Evolutionary conservation across 2,113 vertebrate species (phyloP).

Genomic region (Calcarius ornatus): DNA sequence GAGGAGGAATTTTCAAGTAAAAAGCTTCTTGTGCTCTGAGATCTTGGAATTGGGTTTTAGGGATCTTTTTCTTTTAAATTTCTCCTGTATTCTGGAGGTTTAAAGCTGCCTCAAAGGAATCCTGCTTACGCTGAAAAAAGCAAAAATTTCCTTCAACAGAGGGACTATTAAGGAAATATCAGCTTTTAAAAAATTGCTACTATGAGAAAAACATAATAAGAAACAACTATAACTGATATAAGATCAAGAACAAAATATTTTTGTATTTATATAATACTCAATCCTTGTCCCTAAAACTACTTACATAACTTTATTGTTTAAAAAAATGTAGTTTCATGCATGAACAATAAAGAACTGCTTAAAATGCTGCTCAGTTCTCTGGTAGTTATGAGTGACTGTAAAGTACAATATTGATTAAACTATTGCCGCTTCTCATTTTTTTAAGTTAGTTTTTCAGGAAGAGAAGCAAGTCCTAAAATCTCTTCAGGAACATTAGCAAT

Average conservation of each 20-base stretch:
- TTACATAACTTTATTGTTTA: not conserved
- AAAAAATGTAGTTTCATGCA: not conserved
- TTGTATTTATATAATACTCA: not conserved
- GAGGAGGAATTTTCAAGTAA: not conserved
- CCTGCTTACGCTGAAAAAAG: not conserved
- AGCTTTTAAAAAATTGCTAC: not conserved
- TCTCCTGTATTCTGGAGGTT: not conserved
- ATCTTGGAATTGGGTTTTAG: not conserved
- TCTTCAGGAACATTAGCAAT: not conserved
- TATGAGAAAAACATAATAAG: not conserved
- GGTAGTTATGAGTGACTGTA: not conserved
- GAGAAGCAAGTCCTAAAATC: not conserved
- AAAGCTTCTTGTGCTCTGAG: not conserved
- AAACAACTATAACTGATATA: not conserved
- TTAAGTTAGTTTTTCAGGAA: not conserved
- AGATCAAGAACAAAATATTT: not conserved
- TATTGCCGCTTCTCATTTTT: not conserved
- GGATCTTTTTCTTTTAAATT: not conserved
- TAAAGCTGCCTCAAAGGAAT: not conserved
- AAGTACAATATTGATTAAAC: not conserved
- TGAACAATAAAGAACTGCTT: not conserved
- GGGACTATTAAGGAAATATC: not conserved
- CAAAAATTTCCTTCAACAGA: not conserved
- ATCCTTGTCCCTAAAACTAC: not conserved
- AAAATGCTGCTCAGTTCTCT: not conserved